Percentiles rank a stretch among this genome's conserved stretches.
phyloP scores from a whole-genome alignment of 1,140 invertebrate species.

The Metaphire vulgaris region DNA sequence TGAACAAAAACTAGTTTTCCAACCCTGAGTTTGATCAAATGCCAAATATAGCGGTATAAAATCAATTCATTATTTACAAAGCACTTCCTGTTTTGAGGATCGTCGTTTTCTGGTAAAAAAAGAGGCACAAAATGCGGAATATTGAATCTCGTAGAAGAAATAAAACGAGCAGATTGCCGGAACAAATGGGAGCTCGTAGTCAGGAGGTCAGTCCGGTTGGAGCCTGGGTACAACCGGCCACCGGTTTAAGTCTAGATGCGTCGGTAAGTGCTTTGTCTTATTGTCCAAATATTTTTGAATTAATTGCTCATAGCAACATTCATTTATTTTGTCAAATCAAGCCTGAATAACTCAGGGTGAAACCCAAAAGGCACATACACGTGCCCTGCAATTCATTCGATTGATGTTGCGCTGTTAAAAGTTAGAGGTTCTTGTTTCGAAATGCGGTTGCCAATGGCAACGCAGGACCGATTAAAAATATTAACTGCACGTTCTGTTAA shows the following conservation, averaged over 20 bases:
- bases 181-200: constrained; percentile 22
- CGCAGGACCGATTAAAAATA: neutral
- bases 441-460: neutral
- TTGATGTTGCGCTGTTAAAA: neutral
- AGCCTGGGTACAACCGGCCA: constrained; percentile 43
- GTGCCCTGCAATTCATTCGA: no score
- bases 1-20: no score
- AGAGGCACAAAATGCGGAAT: no score
- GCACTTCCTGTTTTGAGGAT: no score
- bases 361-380: no score
- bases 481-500: neutral
- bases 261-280: neutral
- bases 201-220: constrained; percentile 37
- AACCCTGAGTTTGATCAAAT: no score
- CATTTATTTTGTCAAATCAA: neutral
- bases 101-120: no score
- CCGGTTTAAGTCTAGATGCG: neutral
- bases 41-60: no score
- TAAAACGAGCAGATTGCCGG: neutral
- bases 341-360: no score
- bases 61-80: no score
- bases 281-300: neutral
- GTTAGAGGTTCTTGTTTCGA: neutral
- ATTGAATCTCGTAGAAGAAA: neutral
- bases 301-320: neutral